Percentiles rank a stretch among this genome's conserved stretches.
These are phyloP conservation scores for Hydropsyche betteni DNA, from an alignment of 2,888 invertebrate genomes.

Conservation along the genomic window DNA sequence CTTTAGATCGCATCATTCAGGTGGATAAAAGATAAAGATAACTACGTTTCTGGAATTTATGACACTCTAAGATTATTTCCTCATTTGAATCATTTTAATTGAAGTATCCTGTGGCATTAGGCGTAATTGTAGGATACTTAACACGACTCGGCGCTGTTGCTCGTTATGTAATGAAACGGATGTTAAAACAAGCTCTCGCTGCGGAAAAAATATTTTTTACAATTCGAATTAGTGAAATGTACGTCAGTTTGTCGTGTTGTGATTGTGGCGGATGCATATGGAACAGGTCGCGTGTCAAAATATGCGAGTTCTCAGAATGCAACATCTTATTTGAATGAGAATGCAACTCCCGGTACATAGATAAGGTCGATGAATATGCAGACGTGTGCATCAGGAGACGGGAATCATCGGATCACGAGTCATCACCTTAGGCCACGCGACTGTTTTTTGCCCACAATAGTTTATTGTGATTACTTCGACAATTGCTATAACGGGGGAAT, in stretches of 20 bases:
- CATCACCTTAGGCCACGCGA: not conserved
- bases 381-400: constrained; percentile 17
- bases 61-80: constrained; percentile 23
- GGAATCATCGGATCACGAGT: not conserved
- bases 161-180: constrained; percentile 1
- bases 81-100: constrained; percentile 33
- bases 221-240: too few relatives aligned
- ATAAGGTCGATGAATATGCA: constrained; percentile 29
- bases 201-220: not conserved
- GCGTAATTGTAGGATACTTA: constrained; percentile 26
- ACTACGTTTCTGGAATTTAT: not conserved
- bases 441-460: not conserved
- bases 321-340: constrained; percentile 30
- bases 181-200: not conserved
- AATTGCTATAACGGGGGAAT: too few relatives aligned
- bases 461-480: too few relatives aligned
- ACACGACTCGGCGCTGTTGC: not conserved
- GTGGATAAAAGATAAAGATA: not conserved
- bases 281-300: constrained; percentile 36
- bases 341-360: constrained; percentile 20
- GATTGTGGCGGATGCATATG: not conserved
- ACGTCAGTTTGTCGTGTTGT: not conserved
- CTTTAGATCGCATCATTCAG: not conserved
- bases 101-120: constrained; percentile 35
- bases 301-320: constrained; percentile 27